phyloP scores from a whole-genome alignment of 2,113 vertebrate genomes.

The Colius striatus region DNA sequence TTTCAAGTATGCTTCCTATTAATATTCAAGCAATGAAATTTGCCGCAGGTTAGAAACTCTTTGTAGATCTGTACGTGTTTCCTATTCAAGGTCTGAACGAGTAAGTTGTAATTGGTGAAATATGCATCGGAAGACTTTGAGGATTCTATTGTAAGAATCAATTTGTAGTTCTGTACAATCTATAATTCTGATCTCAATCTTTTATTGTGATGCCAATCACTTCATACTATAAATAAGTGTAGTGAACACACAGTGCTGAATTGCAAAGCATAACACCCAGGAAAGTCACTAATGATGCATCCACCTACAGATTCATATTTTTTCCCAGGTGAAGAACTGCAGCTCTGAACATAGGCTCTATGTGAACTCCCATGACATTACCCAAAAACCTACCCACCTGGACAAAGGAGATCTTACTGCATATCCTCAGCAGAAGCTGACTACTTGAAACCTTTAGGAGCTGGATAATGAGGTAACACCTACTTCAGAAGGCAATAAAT shows the following conservation, averaged over 20 bases:
- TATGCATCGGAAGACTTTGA: neutral
- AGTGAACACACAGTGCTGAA: neutral
- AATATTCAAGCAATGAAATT: neutral
- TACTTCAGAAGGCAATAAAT: neutral
- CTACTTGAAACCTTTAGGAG: neutral
- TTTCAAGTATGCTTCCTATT: neutral
- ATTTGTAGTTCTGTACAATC: neutral
- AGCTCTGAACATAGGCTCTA: neutral
- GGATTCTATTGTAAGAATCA: neutral
- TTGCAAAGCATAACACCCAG: neutral
- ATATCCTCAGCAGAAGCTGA: neutral
- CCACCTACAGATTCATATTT: too few species aligned
- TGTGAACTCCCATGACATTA: neutral
- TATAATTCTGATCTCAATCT: neutral
- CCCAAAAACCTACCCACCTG: neutral
- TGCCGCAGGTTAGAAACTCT: neutral
- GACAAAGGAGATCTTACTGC: neutral
- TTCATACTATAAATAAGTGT: neutral
- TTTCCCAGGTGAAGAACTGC: neutral
- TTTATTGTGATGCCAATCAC: neutral
- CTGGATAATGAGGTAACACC: neutral
- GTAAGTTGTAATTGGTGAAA: neutral
- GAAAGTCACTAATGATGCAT: neutral
- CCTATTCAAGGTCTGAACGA: slow-evolving; percentile 1
- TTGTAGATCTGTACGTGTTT: neutral